phyloP scores from a whole-genome alignment of 2,797 vertebrate genomes.

The Anableps anableps region DNA sequence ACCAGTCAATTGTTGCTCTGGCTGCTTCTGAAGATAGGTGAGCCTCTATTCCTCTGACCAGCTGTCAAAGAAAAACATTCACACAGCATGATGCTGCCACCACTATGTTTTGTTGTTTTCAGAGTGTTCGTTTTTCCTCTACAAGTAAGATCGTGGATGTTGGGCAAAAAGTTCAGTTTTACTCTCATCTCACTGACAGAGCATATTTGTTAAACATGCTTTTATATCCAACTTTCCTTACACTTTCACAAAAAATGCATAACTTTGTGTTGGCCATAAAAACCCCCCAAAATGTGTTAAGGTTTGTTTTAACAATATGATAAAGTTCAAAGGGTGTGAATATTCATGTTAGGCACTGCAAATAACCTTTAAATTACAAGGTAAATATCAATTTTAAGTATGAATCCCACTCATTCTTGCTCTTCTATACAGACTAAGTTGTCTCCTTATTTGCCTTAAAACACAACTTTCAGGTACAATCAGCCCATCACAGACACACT shows the following conservation, averaged over 20 bases:
- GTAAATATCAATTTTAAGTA: background rate
- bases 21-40: background rate
- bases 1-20: background rate
- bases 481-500: slow-evolving; percentile 20
- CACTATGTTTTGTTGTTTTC: background rate
- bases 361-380: background rate
- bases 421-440: slow-evolving; percentile 26
- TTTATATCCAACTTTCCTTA: background rate
- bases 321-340: background rate
- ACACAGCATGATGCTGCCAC: background rate
- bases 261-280: background rate
- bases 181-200: background rate
- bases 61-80: background rate
- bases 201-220: background rate
- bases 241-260: background rate
- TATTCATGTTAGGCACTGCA: background rate
- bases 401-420: slow-evolving; percentile 24
- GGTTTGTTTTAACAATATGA: background rate
- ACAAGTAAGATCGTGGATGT: background rate
- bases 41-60: background rate
- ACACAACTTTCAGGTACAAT: slow-evolving; percentile 34
- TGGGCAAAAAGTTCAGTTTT: background rate
- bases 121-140: background rate
- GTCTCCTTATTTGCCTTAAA: slow-evolving; percentile 45
- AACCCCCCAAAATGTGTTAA: background rate